Conservation (phyloP, 2,888 invertebrate genomes). For the Cerastoderma edule region DNA sequence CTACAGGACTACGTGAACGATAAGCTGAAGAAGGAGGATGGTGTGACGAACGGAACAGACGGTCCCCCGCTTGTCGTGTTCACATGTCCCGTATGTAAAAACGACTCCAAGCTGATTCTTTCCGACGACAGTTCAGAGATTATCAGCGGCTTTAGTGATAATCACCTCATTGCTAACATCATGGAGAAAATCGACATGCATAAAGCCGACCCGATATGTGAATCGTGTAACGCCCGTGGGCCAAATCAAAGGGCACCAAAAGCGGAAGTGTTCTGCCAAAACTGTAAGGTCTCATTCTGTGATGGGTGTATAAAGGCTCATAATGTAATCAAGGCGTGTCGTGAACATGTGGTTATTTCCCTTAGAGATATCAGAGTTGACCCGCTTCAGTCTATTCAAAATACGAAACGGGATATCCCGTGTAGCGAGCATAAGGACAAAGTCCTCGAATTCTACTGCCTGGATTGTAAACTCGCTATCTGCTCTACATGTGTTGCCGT, state of each 20-base stretch:
- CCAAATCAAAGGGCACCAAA: constrained; percentile 52
- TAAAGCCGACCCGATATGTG: constrained; percentile 61
- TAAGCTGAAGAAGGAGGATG: constrained; percentile 15
- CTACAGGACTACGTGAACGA: constrained; percentile 52
- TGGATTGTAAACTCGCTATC: constrained; percentile 65
- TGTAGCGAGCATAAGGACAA: constrained; percentile 68
- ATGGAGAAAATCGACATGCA: constrained; percentile 68
- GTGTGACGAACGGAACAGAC: constrained; percentile 28
- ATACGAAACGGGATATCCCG: constrained; percentile 64
- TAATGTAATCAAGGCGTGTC: constrained; percentile 68
- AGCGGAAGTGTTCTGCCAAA: constrained; percentile 69
- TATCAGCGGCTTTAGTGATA: constrained; percentile 61
- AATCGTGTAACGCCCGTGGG: constrained; percentile 59
- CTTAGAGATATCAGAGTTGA: constrained; percentile 62
- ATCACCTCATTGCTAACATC: constrained; percentile 65
- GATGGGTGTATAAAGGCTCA: constrained; percentile 68
- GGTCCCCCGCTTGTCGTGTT: constrained; percentile 38
- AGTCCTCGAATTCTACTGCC: constrained; percentile 68
- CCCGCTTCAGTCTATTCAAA: constrained; percentile 62
- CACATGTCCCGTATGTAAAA: constrained; percentile 62
- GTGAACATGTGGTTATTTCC: constrained; percentile 65
- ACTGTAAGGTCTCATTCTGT: constrained; percentile 67
- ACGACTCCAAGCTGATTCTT: constrained; percentile 57
- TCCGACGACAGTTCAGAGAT: constrained; percentile 59
- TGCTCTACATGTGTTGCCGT: constrained; percentile 72